phyloP scores from a whole-genome alignment of 2,113 vertebrate species.

The Psittacus erithacus region DNA sequence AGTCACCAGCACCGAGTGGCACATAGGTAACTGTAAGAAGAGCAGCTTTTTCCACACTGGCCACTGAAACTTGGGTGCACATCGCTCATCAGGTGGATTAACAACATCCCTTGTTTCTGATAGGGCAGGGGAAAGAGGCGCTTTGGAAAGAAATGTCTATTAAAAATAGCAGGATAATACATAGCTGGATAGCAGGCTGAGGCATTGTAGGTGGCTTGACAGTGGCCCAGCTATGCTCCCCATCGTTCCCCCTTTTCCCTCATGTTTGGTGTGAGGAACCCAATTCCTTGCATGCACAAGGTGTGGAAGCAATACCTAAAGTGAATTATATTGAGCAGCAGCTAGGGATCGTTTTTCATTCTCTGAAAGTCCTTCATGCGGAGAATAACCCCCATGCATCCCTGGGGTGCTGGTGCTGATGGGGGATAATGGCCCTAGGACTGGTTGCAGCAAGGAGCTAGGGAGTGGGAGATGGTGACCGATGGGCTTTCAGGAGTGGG shows the following conservation, averaged over 20 bases:
- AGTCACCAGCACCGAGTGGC: neutral
- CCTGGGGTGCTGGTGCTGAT: neutral
- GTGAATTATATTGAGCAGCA: constrained; percentile 11
- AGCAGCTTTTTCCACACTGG: accelerated
- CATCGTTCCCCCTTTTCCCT: neutral
- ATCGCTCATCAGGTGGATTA: neutral
- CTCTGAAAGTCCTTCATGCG: neutral
- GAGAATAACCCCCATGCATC: neutral
- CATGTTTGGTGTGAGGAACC: neutral
- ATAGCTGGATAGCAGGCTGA: neutral
- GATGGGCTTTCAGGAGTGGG: neutral
- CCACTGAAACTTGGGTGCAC: neutral
- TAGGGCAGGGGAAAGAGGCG: accelerated
- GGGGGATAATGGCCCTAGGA: neutral
- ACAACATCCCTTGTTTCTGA: neutral
- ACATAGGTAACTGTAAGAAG: accelerated
- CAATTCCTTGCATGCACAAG: neutral
- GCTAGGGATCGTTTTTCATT: neutral
- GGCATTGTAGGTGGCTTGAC: neutral
- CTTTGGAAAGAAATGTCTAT: neutral
- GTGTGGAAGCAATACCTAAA: accelerated
- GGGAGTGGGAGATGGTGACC: neutral
- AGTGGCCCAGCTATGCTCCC: neutral
- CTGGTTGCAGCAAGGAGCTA: neutral
- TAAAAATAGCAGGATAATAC: neutral